Percentiles rank a stretch among this genome's conserved stretches.
Conservation (phyloP, 2,888 invertebrate species). For the Cheilosia variabilis region DNA sequence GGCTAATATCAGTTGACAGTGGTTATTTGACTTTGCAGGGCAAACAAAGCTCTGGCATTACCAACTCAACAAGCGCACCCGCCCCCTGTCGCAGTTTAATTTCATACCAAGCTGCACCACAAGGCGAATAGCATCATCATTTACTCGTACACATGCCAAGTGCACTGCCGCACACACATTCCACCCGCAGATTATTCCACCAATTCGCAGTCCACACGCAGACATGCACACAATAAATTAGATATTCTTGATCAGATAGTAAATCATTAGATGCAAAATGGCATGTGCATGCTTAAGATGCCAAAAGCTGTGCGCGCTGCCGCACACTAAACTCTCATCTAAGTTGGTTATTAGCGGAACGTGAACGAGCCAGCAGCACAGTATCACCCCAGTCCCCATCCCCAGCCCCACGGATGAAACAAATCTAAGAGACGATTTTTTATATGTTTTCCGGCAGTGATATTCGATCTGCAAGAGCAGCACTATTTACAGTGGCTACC, state of each 20-base stretch:
- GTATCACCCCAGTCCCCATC: conserved; percentile 9
- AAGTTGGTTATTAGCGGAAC: conserved; percentile 69
- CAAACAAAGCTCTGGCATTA: background rate
- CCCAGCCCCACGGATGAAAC: conserved; percentile 36
- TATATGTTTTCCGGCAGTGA: conserved; percentile 75
- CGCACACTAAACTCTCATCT: conserved; percentile 70
- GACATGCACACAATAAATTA: conserved; percentile 74
- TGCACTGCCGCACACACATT: conserved; percentile 50
- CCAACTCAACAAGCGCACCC: conserved; percentile 4
- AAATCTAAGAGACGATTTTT: conserved; percentile 73
- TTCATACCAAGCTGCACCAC: conserved; percentile 20
- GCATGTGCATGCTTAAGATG: conserved; percentile 73
- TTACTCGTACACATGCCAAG: background rate
- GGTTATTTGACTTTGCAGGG: no score
- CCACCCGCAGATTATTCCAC: conserved; percentile 8
- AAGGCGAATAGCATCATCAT: conserved; percentile 11
- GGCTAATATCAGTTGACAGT: no score
- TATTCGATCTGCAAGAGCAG: conserved; percentile 68
- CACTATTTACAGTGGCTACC: conserved; percentile 55
- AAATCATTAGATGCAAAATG: conserved; percentile 75
- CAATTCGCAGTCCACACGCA: conserved; percentile 36
- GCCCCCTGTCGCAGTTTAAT: background rate
- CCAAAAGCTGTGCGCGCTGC: conserved; percentile 53
- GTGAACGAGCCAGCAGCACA: conserved; percentile 51
- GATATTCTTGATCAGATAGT: conserved; percentile 75